Percentiles rank a stretch among this genome's conserved stretches.
Evolutionary conservation across 2,113 vertebrate genomes (phyloP).

Genomic region (Hystrix cristata): DNA sequence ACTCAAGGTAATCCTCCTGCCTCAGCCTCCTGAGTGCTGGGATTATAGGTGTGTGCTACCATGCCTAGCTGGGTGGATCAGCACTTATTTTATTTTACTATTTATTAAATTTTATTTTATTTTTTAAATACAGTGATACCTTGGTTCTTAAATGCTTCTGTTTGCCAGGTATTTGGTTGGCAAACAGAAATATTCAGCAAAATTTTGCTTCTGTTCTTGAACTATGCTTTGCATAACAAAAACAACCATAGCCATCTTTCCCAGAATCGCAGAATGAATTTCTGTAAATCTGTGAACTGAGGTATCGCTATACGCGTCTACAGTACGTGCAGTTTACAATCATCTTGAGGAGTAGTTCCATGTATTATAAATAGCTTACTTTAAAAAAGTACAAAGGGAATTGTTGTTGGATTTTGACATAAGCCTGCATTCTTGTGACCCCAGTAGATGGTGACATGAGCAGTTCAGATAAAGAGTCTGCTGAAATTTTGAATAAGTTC

Average conservation of each 20-base stretch:
- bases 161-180: background rate
- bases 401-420: background rate
- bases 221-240: background rate
- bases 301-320: background rate
- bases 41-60: background rate
- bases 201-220: background rate
- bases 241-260: background rate
- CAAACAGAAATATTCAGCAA: background rate
- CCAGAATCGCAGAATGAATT: background rate
- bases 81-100: background rate
- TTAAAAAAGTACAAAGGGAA: background rate
- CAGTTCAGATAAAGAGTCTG: background rate
- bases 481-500: background rate
- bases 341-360: background rate
- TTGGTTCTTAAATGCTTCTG: background rate
- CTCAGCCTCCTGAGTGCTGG: background rate
- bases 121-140: background rate
- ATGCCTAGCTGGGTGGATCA: background rate
- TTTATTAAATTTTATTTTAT: background rate
- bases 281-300: background rate
- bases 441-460: background rate
- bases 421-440: background rate
- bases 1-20: background rate
- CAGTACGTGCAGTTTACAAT: background rate
- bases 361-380: background rate